Evolutionary conservation across 2,797 vertebrate species (phyloP).

Genomic region (Buphagus erythrorhynchus): DNA sequence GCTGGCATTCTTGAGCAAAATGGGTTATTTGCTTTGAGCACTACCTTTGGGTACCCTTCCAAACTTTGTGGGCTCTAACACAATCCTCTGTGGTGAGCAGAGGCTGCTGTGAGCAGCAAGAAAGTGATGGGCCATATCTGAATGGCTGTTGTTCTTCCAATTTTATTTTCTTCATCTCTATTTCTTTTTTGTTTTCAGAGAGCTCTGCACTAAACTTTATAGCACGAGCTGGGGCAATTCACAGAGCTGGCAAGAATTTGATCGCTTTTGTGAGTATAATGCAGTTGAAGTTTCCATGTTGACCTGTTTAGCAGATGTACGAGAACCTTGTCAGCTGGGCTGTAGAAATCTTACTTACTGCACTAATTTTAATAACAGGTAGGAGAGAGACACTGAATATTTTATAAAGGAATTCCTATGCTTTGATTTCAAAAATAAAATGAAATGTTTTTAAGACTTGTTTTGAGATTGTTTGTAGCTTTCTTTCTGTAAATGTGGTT

Average conservation of each 20-base stretch:
- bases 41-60: neutral
- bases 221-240: slow-evolving; percentile 95
- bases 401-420: slow-evolving; percentile 52
- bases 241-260: slow-evolving; percentile 97
- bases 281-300: slow-evolving; percentile 92
- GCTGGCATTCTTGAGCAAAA: neutral
- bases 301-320: slow-evolving; percentile 94
- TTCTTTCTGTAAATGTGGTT: neutral
- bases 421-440: slow-evolving; percentile 39
- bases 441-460: neutral
- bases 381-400: slow-evolving; percentile 60
- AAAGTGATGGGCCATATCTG: neutral
- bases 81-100: rapidly evolving
- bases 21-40: neutral
- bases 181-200: slow-evolving; percentile 75
- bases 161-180: neutral
- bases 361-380: slow-evolving; percentile 99
- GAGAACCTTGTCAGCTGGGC: slow-evolving; percentile 97
- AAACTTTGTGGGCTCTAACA: neutral
- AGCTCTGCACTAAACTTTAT: slow-evolving; percentile 93
- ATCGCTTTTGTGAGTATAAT: slow-evolving; percentile 95
- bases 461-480: neutral
- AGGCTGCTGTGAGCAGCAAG: neutral
- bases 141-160: neutral
- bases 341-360: slow-evolving; percentile 96